Evolutionary conservation across 2,888 invertebrate genomes (phyloP).

Genomic region (Pardosa pseudoannulata): DNA sequence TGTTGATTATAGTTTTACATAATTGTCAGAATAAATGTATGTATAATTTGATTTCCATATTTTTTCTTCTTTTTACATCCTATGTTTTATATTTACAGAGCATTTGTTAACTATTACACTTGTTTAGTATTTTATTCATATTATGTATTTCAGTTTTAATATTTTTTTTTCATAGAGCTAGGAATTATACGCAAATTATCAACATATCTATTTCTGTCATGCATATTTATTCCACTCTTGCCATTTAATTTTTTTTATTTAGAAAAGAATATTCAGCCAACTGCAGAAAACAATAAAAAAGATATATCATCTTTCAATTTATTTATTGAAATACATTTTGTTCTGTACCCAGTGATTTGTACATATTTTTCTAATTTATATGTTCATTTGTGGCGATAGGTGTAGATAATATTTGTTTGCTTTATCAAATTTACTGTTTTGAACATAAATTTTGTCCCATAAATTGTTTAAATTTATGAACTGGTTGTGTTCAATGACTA

Average conservation of each 20-base stretch:
- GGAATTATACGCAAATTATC: background rate
- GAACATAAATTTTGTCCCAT: too few species aligned
- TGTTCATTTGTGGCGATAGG: background rate
- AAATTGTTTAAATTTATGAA: too few species aligned
- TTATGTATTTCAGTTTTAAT: background rate
- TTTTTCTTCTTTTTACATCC: too few species aligned
- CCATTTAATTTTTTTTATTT: background rate
- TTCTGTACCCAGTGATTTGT: conserved; percentile 66
- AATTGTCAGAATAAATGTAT: too few species aligned
- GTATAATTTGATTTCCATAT: too few species aligned
- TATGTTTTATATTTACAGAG: too few species aligned
- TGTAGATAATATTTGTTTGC: background rate
- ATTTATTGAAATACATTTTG: conserved; percentile 56
- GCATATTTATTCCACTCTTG: background rate
- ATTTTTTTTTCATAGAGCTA: background rate
- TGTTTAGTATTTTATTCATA: background rate
- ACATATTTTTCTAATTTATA: conserved; percentile 36
- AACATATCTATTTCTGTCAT: background rate
- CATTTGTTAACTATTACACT: too few species aligned
- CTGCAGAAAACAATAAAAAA: background rate
- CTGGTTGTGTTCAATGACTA: too few species aligned
- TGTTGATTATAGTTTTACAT: too few species aligned
- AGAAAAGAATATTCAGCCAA: background rate
- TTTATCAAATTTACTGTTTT: background rate
- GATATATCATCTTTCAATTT: conserved; percentile 48